Conservation (phyloP, 1,140 invertebrate genomes). For the Drosophila pseudoananassae region DNA sequence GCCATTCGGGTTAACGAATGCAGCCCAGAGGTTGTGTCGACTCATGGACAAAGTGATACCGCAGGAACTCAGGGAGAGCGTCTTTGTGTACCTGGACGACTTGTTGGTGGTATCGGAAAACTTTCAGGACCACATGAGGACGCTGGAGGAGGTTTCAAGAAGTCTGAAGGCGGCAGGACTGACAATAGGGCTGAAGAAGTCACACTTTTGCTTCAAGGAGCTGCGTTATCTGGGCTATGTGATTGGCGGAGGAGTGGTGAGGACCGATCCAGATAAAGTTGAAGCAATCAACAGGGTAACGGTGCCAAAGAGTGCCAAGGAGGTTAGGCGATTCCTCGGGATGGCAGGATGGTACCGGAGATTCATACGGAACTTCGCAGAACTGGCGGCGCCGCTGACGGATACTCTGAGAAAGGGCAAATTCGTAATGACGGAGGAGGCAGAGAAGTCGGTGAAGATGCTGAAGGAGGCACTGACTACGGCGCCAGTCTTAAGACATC, state of each 20-base stretch:
- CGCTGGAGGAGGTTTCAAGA: too few species aligned
- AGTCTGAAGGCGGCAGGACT: too few species aligned
- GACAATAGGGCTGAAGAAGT: too few species aligned
- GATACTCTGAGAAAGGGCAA: conserved; percentile 4
- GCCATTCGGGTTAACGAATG: too few species aligned
- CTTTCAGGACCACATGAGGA: too few species aligned
- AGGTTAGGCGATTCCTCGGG: conserved; percentile 22
- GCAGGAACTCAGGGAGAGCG: too few species aligned
- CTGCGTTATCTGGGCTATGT: not conserved
- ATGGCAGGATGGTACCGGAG: conserved; percentile 23
- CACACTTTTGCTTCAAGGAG: too few species aligned
- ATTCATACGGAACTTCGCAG: conserved; percentile 16
- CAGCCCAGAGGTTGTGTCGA: too few species aligned
- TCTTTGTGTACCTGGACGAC: too few species aligned
- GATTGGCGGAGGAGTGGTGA: conserved; percentile 15
- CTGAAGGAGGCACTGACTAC: conserved; percentile 1
- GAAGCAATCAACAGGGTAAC: conserved; percentile 28
- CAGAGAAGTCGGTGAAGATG: not conserved
- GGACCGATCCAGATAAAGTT: conserved; percentile 42
- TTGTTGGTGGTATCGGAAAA: too few species aligned
- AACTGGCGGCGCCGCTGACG: conserved; percentile 6
- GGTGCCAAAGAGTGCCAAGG: not conserved
- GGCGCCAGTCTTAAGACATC: not conserved
- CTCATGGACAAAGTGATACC: too few species aligned
- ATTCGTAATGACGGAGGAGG: not conserved